Conservation (phyloP, 1,140 invertebrate genomes). For the Brachystomella parvula region DNA sequence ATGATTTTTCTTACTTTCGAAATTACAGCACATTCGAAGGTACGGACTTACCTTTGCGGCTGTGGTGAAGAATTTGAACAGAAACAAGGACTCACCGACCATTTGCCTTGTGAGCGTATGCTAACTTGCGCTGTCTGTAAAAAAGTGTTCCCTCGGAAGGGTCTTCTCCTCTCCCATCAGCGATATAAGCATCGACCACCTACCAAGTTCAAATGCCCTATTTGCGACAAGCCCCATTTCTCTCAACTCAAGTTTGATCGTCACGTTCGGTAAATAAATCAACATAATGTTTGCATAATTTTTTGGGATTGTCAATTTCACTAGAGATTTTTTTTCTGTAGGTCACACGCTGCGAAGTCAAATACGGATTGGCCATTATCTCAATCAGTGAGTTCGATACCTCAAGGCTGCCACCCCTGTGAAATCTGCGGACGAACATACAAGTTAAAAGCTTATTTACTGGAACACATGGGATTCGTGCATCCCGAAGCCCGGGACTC, state of each 20-base stretch:
- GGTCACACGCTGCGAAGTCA: not conserved
- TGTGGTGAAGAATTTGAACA: slow-evolving; percentile 5
- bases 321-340: not conserved
- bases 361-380: not conserved
- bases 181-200: slow-evolving; percentile 1
- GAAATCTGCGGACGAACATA: slow-evolving; percentile 1
- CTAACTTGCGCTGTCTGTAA: not conserved
- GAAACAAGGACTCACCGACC: not conserved
- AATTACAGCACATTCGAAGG: not conserved
- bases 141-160: not conserved
- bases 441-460: not conserved
- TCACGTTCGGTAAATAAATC: not conserved
- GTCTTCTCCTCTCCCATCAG: not conserved
- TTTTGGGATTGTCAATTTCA: not conserved
- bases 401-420: not conserved
- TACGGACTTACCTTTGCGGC: not conserved
- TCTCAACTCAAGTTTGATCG: not conserved
- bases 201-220: not conserved
- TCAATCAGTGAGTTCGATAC: not conserved
- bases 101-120: slow-evolving; percentile 5
- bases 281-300: not conserved
- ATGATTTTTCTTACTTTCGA: too few species aligned
- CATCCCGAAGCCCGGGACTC: not conserved
- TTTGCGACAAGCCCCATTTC: slow-evolving; percentile 5
- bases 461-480: not conserved